A percentile compares a stretch with the other conserved stretches of the same genome.
phyloP scores from a whole-genome alignment of 2,888 invertebrate species.

The Aphidius colemani region DNA sequence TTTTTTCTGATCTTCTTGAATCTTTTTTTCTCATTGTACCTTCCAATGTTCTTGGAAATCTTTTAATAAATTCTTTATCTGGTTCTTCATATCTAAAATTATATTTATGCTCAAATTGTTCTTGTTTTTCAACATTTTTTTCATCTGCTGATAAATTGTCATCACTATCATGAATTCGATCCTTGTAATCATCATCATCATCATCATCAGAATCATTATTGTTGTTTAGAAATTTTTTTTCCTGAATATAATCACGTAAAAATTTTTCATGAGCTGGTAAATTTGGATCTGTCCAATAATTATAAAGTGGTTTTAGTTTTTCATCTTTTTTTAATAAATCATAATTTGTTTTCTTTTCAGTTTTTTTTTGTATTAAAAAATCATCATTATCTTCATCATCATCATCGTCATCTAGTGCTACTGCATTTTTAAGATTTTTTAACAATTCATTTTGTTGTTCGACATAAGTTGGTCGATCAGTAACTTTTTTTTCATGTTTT shows the following conservation, averaged over 20 bases:
- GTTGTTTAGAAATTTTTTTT: conserved; percentile 69
- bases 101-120: conserved; percentile 91
- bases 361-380: conserved; percentile 47
- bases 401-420: conserved; percentile 62
- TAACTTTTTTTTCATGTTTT: conserved; percentile 37
- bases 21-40: conserved; percentile 81
- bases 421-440: conserved; percentile 66
- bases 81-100: conserved; percentile 98
- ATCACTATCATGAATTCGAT: conserved; percentile 58
- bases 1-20: conserved; percentile 76
- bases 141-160: conserved; percentile 78
- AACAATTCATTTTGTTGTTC: conserved; percentile 72
- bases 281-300: conserved; percentile 83
- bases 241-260: conserved; percentile 88
- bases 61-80: conserved; percentile 81
- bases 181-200: conserved; percentile 27
- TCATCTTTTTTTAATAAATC: no score
- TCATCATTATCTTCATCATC: conserved; percentile 60
- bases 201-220: conserved; percentile 37
- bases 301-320: conserved; percentile 75
- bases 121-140: conserved; percentile 77
- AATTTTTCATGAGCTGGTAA: conserved; percentile 86
- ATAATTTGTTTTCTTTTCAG: conserved; percentile 49
- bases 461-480: conserved; percentile 64
- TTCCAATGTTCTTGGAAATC: conserved; percentile 88